Evolutionary conservation across 2,888 invertebrate genomes (phyloP), one percentile per base, ranked within the genome.

Genomic region (Erynnis tages): DNA sequence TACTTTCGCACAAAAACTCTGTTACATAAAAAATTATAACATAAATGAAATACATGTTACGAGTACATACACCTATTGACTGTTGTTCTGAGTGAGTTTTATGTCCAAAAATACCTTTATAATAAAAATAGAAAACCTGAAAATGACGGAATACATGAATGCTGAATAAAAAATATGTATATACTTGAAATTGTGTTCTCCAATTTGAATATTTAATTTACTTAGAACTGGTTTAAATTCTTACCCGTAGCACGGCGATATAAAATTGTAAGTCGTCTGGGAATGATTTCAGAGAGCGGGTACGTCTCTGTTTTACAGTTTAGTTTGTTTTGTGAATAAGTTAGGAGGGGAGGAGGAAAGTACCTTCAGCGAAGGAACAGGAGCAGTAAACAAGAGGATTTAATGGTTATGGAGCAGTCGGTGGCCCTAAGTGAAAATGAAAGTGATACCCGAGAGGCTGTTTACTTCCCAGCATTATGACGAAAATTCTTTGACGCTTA

Each of bases 381-480:
- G 59, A 65, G 76, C 66, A 71, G 76, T 83, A 80, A 83, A 83
- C 78, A 79, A 75, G 69, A 64, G 71, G 71, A 77, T 78, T 77
- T 82, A 82, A 85, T 78, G 79, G 75, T 79, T 79, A 82, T 79
- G 72, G 69, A 73, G 74, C 72, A 73, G 78, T 80, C 74, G 69
- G 75, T 73, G 71, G 75, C 67, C 71, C 73, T 82, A 78, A 82
- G 83, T 82, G 84, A 82, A 82, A 84, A 81, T 79, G 77, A 82
- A 82, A 83, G 79, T 78, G 74, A 79, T 79, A 80, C 77, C 68
- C 74, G 60, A 54, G 77, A 72, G 78, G 56, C 73, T 67, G 73
- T 76, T 79, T 76, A 72, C 76, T 76, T 63, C 62, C 57, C 66
- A 62, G 69, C 73, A 79, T 79, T 77, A 79, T 74, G 74, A 75